Percentiles rank a stretch among this genome's conserved stretches.
These are phyloP conservation scores for Talpa occidentalis DNA, from an alignment of 2,113 vertebrate species.

Conservation along the genomic window DNA sequence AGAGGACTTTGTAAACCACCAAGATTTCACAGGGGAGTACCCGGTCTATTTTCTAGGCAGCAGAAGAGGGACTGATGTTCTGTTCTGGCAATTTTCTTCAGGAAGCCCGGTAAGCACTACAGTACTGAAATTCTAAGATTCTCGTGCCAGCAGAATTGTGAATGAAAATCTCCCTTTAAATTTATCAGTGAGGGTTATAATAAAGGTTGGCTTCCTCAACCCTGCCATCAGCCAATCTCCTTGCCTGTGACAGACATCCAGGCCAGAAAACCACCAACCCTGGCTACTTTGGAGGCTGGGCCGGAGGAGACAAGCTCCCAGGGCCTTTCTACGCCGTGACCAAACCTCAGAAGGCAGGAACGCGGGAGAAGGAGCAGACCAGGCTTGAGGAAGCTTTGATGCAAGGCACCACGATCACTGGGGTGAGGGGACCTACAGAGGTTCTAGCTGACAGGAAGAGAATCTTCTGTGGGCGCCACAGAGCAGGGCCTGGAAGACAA, in stretches of 20 bases:
- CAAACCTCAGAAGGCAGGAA: background rate
- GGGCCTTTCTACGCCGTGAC: background rate
- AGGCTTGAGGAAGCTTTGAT: constrained; percentile 51
- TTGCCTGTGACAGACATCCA: background rate
- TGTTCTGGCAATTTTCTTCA: background rate
- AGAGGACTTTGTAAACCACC: constrained; percentile 59
- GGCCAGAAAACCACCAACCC: background rate
- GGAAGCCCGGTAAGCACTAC: constrained; percentile 40
- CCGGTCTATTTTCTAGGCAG: constrained; percentile 58
- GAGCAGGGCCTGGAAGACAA: background rate
- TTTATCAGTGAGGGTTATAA: constrained; percentile 6
- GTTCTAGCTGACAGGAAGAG: background rate
- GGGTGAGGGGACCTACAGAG: background rate
- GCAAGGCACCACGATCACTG: constrained; percentile 67
- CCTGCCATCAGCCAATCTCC: background rate
- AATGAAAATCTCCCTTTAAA: constrained; percentile 14
- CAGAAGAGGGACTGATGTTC: constrained; percentile 31
- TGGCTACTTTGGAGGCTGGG: background rate
- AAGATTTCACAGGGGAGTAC: constrained; percentile 48
- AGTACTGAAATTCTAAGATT: background rate
- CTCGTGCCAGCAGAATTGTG: background rate
- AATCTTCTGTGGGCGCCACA: background rate
- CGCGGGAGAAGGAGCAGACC: background rate
- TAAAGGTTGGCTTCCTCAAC: constrained; percentile 53
- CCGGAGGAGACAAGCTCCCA: background rate